Evolutionary conservation across 2,888 invertebrate species (phyloP), one percentile per base, ranked within the genome.

Genomic region (Piscicola geometra): DNA sequence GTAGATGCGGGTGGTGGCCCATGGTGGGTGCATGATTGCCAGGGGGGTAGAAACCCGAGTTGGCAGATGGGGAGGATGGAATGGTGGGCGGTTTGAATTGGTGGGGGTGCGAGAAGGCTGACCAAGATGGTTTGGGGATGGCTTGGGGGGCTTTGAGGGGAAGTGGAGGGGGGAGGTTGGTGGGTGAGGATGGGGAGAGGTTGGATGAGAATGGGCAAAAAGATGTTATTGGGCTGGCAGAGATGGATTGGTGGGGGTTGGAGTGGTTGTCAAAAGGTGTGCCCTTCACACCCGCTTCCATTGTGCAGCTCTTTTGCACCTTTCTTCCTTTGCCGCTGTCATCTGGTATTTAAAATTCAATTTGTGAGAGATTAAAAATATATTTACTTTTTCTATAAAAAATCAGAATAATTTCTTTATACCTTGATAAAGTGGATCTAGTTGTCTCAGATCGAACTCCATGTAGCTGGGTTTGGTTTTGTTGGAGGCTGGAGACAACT

Each of bases 381-480:
- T n/a, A n/a, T n/a, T n/a, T n/a, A n/a, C n/a, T n/a, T n/a, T n/a
- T n/a, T n/a, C n/a, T n/a, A n/a, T n/a, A n/a, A n/a, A n/a, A n/a
- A n/a, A n/a, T n/a, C n/a, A n/a, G n/a, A n/a, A n/a, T n/a, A n/a
- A n/a, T n/a, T n/a, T n/a, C n/a, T n/a, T n/a, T n/a, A 33, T 35
- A 73, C 73, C 35, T 64, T 52, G 56, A 35, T 32, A 73, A 30
- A 73, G 32, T 50, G 73, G 73, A 73, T 73, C 73, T 2, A 73
- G 64, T 28, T 73, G 64, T n/a, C 64, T 64, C n/a, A 73, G 30
- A 35, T 60, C 64, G 36, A 64, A 73, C 30, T 73, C 64, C n/a
- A 60, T n/a, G 60, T n/a, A 18, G 30, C 56, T 64, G 18, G 52
- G 30, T 25, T 32, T 32, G n/a, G 25, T 32, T 33, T 73, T 56